Evolutionary conservation across 37 sponge, comb jelly and placozoan species (phyloP).

Genomic region (Cladorhizidae sp.): DNA sequence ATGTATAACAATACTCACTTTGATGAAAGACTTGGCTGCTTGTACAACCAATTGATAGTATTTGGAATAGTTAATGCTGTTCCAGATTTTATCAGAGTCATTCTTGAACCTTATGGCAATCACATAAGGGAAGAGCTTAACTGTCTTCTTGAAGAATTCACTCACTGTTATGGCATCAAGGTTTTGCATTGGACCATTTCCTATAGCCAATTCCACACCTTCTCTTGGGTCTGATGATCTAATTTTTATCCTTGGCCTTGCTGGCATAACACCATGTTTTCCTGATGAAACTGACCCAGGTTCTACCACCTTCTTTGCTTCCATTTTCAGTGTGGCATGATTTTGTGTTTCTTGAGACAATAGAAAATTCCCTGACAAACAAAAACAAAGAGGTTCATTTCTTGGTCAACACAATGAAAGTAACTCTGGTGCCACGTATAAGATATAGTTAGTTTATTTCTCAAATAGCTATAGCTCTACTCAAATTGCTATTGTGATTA

Average conservation of each 20-base stretch:
- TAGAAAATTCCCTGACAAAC: no score
- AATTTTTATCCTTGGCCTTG: constrained; percentile 11
- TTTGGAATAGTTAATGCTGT: constrained; percentile 47
- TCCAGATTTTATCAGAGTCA: constrained; percentile 40
- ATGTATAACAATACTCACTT: constrained; percentile 64
- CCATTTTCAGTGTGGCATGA: no score
- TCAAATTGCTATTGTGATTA: no score
- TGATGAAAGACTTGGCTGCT: constrained; percentile 78
- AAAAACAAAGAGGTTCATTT: no score
- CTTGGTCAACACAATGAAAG: no score
- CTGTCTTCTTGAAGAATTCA: constrained; percentile 33
- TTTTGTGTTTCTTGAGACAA: no score
- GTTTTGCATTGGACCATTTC: constrained; percentile 8
- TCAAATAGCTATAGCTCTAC: no score
- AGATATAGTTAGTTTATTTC: no score
- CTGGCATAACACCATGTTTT: no score
- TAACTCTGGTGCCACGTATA: no score
- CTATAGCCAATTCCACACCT: constrained; percentile 37
- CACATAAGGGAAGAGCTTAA: constrained; percentile 15
- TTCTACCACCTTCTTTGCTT: no score
- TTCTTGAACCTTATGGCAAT: constrained; percentile 55
- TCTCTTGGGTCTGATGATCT: constrained; percentile 40
- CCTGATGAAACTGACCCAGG: no score
- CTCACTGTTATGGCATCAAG: constrained; percentile 47
- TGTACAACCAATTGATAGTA: constrained; percentile 42